Evolutionary conservation across 2,888 invertebrate species (phyloP).

Genomic region (Teleiodes luculella): DNA sequence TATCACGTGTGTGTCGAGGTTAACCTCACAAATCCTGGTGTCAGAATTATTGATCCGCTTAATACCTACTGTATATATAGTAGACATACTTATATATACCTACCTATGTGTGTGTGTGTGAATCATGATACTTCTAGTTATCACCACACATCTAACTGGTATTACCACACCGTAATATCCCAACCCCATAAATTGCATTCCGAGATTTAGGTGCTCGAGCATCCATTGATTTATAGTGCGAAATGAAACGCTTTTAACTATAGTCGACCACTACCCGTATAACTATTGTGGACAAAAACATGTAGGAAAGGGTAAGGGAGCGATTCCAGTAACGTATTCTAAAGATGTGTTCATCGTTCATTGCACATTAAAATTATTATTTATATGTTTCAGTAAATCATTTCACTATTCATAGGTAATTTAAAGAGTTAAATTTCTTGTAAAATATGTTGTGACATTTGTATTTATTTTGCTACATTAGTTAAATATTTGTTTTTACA

Average conservation of each 20-base stretch:
- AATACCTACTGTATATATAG: too few species aligned
- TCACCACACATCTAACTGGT: background rate
- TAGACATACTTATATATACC: background rate
- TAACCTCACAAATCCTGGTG: too few species aligned
- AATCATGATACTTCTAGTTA: background rate
- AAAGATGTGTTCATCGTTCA: background rate
- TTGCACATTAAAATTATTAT: too few species aligned
- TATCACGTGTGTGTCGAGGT: too few species aligned
- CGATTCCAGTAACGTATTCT: background rate
- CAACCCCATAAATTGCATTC: slow-evolving; percentile 17
- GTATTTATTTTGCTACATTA: too few species aligned
- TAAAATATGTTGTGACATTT: too few species aligned
- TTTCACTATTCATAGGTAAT: too few species aligned
- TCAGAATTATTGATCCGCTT: too few species aligned
- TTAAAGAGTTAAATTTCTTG: too few species aligned
- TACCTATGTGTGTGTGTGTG: too few species aligned
- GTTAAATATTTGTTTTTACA: too few species aligned
- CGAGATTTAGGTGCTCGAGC: slow-evolving; percentile 23
- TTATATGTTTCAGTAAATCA: too few species aligned
- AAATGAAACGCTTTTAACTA: slow-evolving; percentile 46
- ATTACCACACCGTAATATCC: slow-evolving; percentile 11
- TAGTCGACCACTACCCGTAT: slow-evolving; percentile 15
- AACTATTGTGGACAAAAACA: slow-evolving; percentile 42
- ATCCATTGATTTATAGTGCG: slow-evolving; percentile 37
- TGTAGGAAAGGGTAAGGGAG: slow-evolving; percentile 2